Conservation (phyloP, 2,888 invertebrate genomes). For the Tortrix viridana region DNA sequence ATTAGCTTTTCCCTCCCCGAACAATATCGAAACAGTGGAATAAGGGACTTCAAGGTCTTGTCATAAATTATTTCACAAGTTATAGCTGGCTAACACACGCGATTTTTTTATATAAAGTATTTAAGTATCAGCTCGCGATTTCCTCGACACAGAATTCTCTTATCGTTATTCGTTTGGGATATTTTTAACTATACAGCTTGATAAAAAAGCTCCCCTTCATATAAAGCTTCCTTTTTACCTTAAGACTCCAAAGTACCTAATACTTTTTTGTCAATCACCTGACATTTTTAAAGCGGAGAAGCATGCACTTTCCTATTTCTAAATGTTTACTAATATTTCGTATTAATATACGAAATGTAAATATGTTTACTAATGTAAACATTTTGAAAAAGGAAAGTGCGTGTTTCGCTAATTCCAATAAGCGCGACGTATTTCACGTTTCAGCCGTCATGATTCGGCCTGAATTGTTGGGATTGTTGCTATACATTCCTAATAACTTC, state of each 20-base stretch:
- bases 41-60: background rate
- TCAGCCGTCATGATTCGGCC: slow-evolving; percentile 19
- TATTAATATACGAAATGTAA: too few relatives aligned
- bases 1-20: slow-evolving; percentile 12
- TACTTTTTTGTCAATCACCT: too few relatives aligned
- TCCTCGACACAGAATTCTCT: background rate
- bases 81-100: background rate
- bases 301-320: too few relatives aligned
- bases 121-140: background rate
- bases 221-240: too few relatives aligned
- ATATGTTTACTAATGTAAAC: too few relatives aligned
- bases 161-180: too few relatives aligned
- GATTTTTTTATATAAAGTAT: background rate
- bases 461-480: slow-evolving; percentile 20
- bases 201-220: too few relatives aligned
- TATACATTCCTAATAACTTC: slow-evolving; percentile 14
- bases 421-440: background rate
- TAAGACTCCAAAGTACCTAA: too few relatives aligned
- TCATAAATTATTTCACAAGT: background rate
- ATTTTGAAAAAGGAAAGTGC: too few relatives aligned
- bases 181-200: too few relatives aligned
- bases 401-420: background rate
- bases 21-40: slow-evolving; percentile 14
- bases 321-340: too few relatives aligned
- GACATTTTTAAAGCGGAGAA: too few relatives aligned